Evolutionary conservation across 92 coral and sea anemone genomes (phyloP).

Genomic region (Phenganax stokvisi): DNA sequence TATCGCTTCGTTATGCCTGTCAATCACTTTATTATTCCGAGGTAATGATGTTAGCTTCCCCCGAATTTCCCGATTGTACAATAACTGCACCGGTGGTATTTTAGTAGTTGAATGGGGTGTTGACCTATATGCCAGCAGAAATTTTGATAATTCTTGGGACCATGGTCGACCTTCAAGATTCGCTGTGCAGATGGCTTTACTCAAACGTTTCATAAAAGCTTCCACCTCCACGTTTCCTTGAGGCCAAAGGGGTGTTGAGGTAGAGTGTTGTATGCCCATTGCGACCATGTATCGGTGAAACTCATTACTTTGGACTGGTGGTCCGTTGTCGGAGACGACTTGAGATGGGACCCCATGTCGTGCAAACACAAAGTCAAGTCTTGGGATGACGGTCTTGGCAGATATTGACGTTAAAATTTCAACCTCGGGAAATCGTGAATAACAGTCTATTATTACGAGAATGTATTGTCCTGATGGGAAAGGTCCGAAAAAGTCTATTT

Average conservation of each 20-base stretch:
- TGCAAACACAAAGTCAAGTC: background rate
- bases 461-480: no score
- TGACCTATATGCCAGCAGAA: background rate
- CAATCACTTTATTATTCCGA: background rate
- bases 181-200: background rate
- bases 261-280: background rate
- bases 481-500: background rate
- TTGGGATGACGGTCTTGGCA: background rate
- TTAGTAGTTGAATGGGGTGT: constrained; percentile 24
- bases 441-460: no score
- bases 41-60: background rate
- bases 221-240: constrained; percentile 8
- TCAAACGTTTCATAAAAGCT: constrained; percentile 23
- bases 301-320: constrained; percentile 16
- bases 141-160: background rate
- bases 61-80: constrained; percentile 8
- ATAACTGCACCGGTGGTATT: background rate
- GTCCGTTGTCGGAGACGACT: constrained; percentile 1
- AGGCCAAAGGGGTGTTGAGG: constrained; percentile 2
- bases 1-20: background rate
- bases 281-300: constrained; percentile 16
- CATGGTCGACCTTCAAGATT: background rate
- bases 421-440: no score
- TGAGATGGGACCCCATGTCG: background rate
- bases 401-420: no score